These are phyloP conservation scores for Lophius piscatorius DNA, from an alignment of 2,113 vertebrate species.

Conservation along the genomic window DNA sequence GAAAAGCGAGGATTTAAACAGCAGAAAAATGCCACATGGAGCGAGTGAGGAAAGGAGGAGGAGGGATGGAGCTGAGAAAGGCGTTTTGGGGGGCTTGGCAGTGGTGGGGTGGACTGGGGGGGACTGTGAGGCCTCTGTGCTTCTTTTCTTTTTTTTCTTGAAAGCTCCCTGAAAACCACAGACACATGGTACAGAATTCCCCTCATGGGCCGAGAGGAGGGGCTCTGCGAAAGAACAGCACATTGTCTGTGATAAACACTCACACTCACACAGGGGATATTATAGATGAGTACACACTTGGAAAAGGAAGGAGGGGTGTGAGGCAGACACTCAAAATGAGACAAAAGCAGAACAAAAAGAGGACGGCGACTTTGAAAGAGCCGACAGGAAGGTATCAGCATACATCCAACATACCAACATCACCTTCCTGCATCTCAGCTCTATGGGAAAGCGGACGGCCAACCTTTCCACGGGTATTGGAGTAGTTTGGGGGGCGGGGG, in stretches of 20 bases:
- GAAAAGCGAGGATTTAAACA: constrained; percentile 33
- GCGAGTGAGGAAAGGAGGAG: constrained; percentile 32
- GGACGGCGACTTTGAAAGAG: constrained; percentile 47
- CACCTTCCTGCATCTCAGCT: constrained; percentile 27
- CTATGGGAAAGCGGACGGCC: constrained; percentile 59
- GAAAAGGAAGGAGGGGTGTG: constrained; percentile 24
- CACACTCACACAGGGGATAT: constrained; percentile 23
- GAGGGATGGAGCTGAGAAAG: constrained; percentile 21
- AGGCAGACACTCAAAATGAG: constrained; percentile 23
- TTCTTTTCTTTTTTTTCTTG: constrained; percentile 78
- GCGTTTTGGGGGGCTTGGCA: constrained; percentile 23
- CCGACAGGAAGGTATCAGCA: no score
- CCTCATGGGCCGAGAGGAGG: constrained; percentile 39
- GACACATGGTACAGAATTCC: constrained; percentile 80
- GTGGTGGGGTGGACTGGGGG: constrained; percentile 11
- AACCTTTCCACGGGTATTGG: constrained; percentile 55
- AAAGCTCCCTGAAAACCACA: constrained; percentile 79
- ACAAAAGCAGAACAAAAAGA: constrained; percentile 38
- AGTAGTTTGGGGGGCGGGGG: not conserved
- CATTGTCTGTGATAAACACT: constrained; percentile 41
- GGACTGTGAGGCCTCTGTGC: constrained; percentile 66
- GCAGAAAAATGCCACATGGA: constrained; percentile 54
- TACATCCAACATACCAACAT: no score
- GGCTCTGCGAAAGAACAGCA: constrained; percentile 51
- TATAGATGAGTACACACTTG: constrained; percentile 22